A percentile compares a stretch with the other conserved stretches of the same genome.
phyloP scores from a whole-genome alignment of 23 tunicate genomes.

The Phallusia fumigata region DNA sequence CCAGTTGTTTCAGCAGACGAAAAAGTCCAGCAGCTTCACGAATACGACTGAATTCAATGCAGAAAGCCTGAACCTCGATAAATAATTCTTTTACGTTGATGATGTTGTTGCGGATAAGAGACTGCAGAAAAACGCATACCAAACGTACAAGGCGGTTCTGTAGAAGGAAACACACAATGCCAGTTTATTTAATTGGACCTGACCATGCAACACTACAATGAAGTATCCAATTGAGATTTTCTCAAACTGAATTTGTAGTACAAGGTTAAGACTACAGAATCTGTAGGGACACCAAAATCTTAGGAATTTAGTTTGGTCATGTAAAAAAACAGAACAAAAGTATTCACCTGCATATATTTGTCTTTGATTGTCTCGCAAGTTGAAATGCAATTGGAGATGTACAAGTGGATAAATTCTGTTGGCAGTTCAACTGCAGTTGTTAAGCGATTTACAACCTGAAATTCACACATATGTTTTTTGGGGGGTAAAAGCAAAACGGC shows the following conservation, averaged over 20 bases:
- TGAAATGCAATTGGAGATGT: conserved; percentile 90
- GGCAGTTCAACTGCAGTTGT: conserved; percentile 93
- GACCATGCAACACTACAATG: no score
- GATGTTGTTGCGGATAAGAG: conserved; percentile 85
- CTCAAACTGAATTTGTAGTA: no score
- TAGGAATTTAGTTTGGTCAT: no score
- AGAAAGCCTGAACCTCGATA: conserved; percentile 98
- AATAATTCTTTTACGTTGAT: conserved; percentile 90
- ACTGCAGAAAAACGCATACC: conserved; percentile 97
- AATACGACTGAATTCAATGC: conserved; percentile 95
- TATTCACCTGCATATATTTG: conserved; percentile 77
- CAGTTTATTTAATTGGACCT: no score
- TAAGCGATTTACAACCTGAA: conserved; percentile 89
- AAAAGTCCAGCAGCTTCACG: conserved; percentile 98
- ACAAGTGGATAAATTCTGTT: conserved; percentile 92
- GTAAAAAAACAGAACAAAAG: no score
- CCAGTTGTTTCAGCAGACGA: conserved; percentile 85
- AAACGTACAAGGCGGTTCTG: conserved; percentile 90
- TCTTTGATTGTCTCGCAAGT: conserved; percentile 96
- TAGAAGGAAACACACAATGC: background rate
- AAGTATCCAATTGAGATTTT: no score
- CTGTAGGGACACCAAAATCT: no score
- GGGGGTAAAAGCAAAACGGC: conserved; percentile 1
- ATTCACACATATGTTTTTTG: no score
- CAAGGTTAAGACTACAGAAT: no score